Percentiles rank a stretch among this genome's conserved stretches.
phyloP scores from a whole-genome alignment of 2,888 invertebrate genomes.

The Ganaspis brasiliensis region DNA sequence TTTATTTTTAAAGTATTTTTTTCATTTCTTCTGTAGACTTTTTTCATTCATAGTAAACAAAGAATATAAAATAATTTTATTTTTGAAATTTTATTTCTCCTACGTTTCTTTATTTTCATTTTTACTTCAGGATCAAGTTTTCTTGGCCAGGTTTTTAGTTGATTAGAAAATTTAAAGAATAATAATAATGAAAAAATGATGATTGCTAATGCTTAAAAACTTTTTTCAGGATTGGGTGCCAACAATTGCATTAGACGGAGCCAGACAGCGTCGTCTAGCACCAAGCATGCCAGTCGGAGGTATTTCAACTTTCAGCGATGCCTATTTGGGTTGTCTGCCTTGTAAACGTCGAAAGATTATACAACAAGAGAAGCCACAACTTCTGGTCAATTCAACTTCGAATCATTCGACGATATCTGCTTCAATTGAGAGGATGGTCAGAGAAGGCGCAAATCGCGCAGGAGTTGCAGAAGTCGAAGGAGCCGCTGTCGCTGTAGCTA shows the following conservation, averaged over 20 bases:
- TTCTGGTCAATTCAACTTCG: constrained; percentile 74
- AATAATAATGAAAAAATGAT: too few relatives aligned
- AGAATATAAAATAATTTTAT: too few relatives aligned
- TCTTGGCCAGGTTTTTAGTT: too few relatives aligned
- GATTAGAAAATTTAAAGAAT: too few relatives aligned
- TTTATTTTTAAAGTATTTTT: too few relatives aligned
- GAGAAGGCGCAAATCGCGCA: constrained; percentile 74
- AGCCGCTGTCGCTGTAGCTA: constrained; percentile 75
- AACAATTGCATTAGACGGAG: constrained; percentile 90
- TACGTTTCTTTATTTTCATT: too few relatives aligned
- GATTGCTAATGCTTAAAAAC: too few relatives aligned
- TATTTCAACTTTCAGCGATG: constrained; percentile 89
- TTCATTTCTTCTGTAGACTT: too few relatives aligned
- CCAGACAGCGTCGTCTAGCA: constrained; percentile 85
- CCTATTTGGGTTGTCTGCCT: constrained; percentile 94
- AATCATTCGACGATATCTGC: constrained; percentile 73
- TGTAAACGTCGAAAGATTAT: constrained; percentile 92
- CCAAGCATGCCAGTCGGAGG: constrained; percentile 68
- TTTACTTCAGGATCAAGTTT: too few relatives aligned
- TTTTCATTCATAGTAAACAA: too few relatives aligned
- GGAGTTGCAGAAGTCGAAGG: constrained; percentile 76
- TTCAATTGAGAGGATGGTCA: constrained; percentile 76
- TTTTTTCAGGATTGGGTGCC: constrained; percentile 91
- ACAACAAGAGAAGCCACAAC: constrained; percentile 80
- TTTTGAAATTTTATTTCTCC: too few relatives aligned